These are phyloP conservation scores for Trypoxylon attenuatum DNA, from an alignment of 2,888 invertebrate genomes.

Conservation along the genomic window DNA sequence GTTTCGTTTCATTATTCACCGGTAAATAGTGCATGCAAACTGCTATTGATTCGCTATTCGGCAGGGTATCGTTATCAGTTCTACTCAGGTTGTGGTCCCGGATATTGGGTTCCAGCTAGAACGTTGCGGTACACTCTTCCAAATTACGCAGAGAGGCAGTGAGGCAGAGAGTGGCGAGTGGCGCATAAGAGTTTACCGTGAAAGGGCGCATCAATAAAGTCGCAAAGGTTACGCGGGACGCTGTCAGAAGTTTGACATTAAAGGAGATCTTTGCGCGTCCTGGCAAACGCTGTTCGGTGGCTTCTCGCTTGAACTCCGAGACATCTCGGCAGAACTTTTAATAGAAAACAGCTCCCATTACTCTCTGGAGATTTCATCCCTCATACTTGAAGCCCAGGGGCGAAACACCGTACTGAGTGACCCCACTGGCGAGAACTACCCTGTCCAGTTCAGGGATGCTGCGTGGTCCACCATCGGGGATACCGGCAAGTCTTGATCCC, in stretches of 20 bases:
- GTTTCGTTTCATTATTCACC: neutral
- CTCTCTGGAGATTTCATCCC: slow-evolving; percentile 56
- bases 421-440: slow-evolving; percentile 55
- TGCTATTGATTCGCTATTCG: neutral
- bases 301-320: neutral
- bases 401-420: slow-evolving; percentile 25
- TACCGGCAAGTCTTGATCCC: slow-evolving; percentile 56
- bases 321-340: slow-evolving; percentile 43
- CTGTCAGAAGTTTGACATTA: neutral
- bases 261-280: neutral
- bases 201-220: neutral
- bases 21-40: neutral
- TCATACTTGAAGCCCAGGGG: slow-evolving; percentile 45
- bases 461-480: slow-evolving; percentile 57
- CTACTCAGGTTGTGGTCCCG: too few relatives aligned
- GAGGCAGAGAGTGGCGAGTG: neutral
- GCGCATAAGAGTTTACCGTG: neutral
- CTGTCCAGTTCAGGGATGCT: slow-evolving; percentile 65
- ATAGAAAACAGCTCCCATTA: slow-evolving; percentile 54
- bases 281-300: neutral
- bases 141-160: too few relatives aligned
- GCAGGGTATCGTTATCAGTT: neutral
- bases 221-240: neutral
- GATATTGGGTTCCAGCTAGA: neutral
- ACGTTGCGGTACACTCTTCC: too few relatives aligned